Evolutionary conservation across 1,140 invertebrate genomes (phyloP).

Genomic region (Aleiodes sp.): DNA sequence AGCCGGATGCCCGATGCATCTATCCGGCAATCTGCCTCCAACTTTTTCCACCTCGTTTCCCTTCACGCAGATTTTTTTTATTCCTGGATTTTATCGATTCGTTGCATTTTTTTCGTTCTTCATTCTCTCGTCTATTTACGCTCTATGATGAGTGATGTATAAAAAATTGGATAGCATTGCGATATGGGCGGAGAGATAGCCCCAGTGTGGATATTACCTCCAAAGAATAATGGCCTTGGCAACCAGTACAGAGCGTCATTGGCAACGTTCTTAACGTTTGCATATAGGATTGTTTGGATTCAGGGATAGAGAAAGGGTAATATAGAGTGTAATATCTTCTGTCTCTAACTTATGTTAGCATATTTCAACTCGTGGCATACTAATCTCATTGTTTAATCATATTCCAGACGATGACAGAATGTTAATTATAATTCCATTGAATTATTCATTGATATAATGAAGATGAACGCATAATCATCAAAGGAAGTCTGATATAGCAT

Average conservation of each 20-base stretch:
- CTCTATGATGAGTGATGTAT: constrained; percentile 2
- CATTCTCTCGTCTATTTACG: not conserved
- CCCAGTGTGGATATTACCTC: not conserved
- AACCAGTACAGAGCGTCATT: not conserved
- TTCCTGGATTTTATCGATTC: not conserved
- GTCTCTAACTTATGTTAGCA: not conserved
- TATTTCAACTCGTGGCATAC: not conserved
- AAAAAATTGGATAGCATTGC: not conserved
- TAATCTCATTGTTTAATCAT: too few species aligned
- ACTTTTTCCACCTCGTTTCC: not conserved
- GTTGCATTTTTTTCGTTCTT: not conserved
- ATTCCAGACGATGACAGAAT: too few species aligned
- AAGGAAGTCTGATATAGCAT: too few species aligned
- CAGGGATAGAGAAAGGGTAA: not conserved
- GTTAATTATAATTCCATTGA: too few species aligned
- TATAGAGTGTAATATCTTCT: not conserved
- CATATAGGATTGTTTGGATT: not conserved
- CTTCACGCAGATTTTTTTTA: not conserved
- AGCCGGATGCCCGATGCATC: constrained; percentile 3
- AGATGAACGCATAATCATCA: too few species aligned
- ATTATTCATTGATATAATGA: too few species aligned
- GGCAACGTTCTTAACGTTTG: constrained; percentile 13
- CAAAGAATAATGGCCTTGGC: not conserved
- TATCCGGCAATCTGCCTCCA: constrained; percentile 10
- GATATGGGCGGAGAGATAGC: not conserved